Percentiles rank a stretch among this genome's conserved stretches.
Conservation (phyloP, 2,888 invertebrate genomes). For the Mythimna pallens region DNA sequence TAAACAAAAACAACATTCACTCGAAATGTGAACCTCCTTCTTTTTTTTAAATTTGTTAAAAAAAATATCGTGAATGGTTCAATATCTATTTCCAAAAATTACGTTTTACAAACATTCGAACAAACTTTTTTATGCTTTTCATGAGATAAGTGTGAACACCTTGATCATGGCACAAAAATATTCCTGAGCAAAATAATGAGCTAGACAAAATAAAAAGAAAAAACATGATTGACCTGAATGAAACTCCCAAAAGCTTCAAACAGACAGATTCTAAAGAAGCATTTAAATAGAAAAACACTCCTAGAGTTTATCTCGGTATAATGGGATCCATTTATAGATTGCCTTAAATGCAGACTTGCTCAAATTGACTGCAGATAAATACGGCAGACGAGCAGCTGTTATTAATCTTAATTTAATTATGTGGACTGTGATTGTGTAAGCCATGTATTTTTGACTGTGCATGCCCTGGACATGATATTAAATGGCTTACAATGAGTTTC, state of each 20-base stretch:
- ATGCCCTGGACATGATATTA: too few relatives aligned
- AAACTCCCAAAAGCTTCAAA: slow-evolving; percentile 13
- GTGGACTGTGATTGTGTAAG: background rate
- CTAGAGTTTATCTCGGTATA: slow-evolving; percentile 17
- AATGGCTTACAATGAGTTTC: too few relatives aligned
- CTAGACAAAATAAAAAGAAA: background rate
- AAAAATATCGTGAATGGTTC: too few relatives aligned
- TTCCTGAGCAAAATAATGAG: background rate
- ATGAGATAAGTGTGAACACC: background rate
- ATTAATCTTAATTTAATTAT: background rate
- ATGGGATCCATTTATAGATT: slow-evolving; percentile 9
- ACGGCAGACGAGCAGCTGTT: slow-evolving; percentile 13
- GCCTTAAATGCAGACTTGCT: slow-evolving; percentile 12
- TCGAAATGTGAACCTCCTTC: too few relatives aligned
- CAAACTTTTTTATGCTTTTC: background rate
- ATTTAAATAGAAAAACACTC: slow-evolving; percentile 15
- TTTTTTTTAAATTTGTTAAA: too few relatives aligned
- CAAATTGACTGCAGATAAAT: slow-evolving; percentile 25
- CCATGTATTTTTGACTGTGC: background rate
- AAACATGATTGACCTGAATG: slow-evolving; percentile 6
- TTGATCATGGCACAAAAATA: background rate
- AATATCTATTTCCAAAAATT: background rate
- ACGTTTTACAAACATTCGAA: background rate
- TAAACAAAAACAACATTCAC: too few relatives aligned
- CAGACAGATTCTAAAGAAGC: slow-evolving; percentile 19